Conservation (phyloP, 2,888 invertebrate species). For the Pristionchus maxplancki region DNA sequence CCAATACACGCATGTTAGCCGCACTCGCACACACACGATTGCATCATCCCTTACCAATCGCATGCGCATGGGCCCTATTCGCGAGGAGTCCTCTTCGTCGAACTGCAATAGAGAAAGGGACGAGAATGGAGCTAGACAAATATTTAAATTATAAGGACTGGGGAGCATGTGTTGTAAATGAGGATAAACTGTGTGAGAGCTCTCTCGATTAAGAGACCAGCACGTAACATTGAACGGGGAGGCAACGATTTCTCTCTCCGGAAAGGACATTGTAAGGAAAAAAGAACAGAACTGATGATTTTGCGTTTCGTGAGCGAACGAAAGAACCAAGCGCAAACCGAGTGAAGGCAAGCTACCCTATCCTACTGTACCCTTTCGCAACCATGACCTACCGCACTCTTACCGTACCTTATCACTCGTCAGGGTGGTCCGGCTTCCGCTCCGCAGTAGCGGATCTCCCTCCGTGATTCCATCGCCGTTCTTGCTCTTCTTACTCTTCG, state of each 20-base stretch:
- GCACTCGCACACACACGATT: background rate
- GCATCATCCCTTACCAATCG: constrained; percentile 67
- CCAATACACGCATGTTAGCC: background rate
- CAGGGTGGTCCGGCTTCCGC: constrained; percentile 69
- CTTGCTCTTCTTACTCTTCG: constrained; percentile 32
- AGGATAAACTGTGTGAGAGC: constrained; percentile 25
- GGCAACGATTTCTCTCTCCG: background rate
- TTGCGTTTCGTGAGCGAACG: background rate
- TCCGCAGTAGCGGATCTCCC: constrained; percentile 73
- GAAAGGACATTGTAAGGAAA: background rate
- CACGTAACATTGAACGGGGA: background rate
- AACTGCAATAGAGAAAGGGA: constrained; percentile 63
- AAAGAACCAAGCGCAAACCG: background rate
- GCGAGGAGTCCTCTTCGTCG: constrained; percentile 64
- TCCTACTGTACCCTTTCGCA: background rate
- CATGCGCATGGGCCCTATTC: constrained; percentile 67
- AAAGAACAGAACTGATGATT: background rate
- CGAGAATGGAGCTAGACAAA: background rate
- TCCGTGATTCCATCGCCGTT: constrained; percentile 59
- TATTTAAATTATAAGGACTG: background rate
- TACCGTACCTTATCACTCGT: constrained; percentile 73
- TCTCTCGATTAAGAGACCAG: background rate
- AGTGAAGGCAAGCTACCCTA: background rate
- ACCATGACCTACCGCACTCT: background rate
- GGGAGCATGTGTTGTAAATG: background rate